Conservation (phyloP, 1,140 invertebrate genomes). For the Scylla paramamosain region DNA sequence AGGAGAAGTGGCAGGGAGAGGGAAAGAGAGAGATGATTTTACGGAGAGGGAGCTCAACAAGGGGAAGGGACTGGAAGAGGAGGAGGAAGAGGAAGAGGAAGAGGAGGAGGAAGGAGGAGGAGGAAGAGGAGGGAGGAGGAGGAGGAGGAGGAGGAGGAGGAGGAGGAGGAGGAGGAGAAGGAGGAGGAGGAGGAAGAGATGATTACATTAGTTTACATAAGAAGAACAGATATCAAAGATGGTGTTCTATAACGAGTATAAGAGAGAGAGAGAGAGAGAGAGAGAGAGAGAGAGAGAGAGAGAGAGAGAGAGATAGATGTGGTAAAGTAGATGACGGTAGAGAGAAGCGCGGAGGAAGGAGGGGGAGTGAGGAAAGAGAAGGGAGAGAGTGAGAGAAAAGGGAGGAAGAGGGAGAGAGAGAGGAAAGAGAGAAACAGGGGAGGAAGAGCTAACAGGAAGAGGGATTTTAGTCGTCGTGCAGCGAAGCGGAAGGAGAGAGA, state of each 20-base stretch:
- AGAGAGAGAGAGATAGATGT: not conserved
- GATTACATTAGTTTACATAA: not conserved
- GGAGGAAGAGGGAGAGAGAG: not conserved
- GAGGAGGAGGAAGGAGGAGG: not conserved
- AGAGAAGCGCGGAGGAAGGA: not conserved
- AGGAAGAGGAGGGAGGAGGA: not conserved
- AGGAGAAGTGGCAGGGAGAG: not conserved
- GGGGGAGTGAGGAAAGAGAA: not conserved
- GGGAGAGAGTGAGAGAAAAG: not conserved
- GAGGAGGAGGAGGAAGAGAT: not conserved
- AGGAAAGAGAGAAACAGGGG: slow-evolving; percentile 1
- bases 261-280: slow-evolving; percentile 9
- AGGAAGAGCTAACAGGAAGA: not conserved
- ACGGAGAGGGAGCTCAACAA: not conserved
- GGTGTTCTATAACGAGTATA: no score
- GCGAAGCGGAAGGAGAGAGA: not conserved
- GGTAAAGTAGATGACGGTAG: not conserved
- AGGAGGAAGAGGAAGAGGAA: not conserved
- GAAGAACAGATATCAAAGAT: no score
- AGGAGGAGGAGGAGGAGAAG: not conserved
- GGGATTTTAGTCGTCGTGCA: slow-evolving; percentile 6
- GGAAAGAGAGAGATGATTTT: not conserved
- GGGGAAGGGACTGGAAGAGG: not conserved
- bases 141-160: not conserved
- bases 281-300: slow-evolving; percentile 9